Evolutionary conservation across 2,797 vertebrate species (phyloP), one percentile per base, ranked within the genome.

Genomic region (Varecia variegata): DNA sequence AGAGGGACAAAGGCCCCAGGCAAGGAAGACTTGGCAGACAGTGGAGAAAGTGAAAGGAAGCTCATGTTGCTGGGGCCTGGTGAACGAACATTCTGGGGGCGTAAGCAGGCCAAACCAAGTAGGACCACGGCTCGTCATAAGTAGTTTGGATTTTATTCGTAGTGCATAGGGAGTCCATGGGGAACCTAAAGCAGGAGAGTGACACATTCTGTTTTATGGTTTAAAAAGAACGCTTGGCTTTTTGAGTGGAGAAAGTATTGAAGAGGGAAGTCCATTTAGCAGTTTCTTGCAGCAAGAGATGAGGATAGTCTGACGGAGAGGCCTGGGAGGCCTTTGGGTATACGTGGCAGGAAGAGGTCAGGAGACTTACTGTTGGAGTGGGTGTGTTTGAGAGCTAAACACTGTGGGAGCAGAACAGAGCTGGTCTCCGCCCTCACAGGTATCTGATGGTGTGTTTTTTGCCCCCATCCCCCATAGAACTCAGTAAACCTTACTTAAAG

Each of bases 221-320:
- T 93, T 95, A 68, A 60, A 88, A 80, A 71, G 67, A 92, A 67
- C 17, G 32, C 43, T 62, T 3, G 47, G 30, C 74, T 21, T 74
- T 95, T 87, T 94, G 45, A 74, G 32, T 92, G 14, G 74, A 90
- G 81, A 96, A 89, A 92, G n/a, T 79, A 76, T 87, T 80, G 82
- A 95, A 60, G 11, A 70, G 58, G 74, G 21, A 92, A 74, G n/a
- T 90, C 15, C 8, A 15, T 4, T 74, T 82, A 83, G 54, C 80
- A 88, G 35, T 94, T 85, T 54, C 35, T 79, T 92, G 58, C 1
- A 77, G 21, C 30, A 38, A 30, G 86, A 83, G 27, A 52, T 83
- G n/a, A 77, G 20, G 20, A 25, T 73, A 52, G 38, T 70, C 0
- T 60, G 74, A 25, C 73, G 54, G 89, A 83, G 89, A 86, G 92